phyloP scores from a whole-genome alignment of 1,140 invertebrate genomes.

The Leptinotarsa texana region DNA sequence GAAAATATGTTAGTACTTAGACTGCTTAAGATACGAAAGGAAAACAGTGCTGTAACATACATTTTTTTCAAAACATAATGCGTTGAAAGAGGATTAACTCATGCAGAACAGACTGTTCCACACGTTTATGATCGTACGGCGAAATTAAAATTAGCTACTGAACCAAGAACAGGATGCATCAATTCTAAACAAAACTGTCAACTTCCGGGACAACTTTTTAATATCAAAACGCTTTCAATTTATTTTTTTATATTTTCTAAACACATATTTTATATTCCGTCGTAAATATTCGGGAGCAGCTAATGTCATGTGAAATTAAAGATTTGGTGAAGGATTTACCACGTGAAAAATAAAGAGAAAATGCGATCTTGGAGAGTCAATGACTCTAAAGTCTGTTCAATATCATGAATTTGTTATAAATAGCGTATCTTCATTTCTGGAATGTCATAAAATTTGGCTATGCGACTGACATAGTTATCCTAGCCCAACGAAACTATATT shows the following conservation, averaged over 20 bases:
- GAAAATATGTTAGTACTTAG: neutral
- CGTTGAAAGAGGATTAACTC: neutral
- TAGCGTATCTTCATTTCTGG: no score
- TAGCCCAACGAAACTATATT: no score
- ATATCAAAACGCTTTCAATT: neutral
- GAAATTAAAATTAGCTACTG: neutral
- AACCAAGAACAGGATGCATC: constrained; percentile 7
- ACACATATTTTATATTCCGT: neutral
- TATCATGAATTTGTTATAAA: no score
- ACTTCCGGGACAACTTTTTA: neutral
- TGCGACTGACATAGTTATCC: no score
- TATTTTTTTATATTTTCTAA: neutral
- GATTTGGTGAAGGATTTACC: neutral
- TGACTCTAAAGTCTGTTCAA: no score
- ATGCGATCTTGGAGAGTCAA: no score
- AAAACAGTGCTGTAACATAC: neutral
- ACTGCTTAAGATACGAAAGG: neutral
- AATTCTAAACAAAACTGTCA: neutral
- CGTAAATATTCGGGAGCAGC: neutral
- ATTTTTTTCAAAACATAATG: neutral
- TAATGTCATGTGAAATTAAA: neutral
- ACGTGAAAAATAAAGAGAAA: no score
- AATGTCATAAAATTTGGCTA: no score
- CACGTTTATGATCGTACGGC: neutral
- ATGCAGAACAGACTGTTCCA: neutral